Evolutionary conservation across 2,113 vertebrate species (phyloP), one percentile per base, ranked within the genome.

Genomic region (Etheostoma spectabile): DNA sequence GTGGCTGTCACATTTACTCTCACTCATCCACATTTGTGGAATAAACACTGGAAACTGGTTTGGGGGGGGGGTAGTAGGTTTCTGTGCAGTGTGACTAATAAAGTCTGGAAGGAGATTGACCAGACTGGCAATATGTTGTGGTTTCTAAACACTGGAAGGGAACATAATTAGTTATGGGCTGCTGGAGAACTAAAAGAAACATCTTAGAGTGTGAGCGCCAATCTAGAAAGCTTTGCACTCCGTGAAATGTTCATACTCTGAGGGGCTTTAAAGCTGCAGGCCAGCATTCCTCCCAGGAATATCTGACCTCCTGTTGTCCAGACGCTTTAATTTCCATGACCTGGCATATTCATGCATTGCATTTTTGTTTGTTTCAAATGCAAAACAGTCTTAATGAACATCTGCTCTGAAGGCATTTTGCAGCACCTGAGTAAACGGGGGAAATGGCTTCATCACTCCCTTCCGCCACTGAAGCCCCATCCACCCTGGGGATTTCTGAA

Each of bases 81-180:
- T 80, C 52, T 88, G 67, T 71, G 74, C 80, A 77, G 64, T 86
- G 83, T 92, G 91, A 92, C 88, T 91, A 90, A 93, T 88, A 77
- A 27, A 79, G 91, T 88, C 90, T 85, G 84, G 73, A 83, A 79
- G 84, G 85, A 83, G 86, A 88, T 22, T 61, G 82, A 91, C 80
- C 80, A 89, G 86, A 88, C 86, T 79, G 87, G 86, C 77, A 87
- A 85, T 90, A 91, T 90, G 90, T 82, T 89, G 89, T 70, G 82
- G 86, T 89, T 88, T 88, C 87, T 65, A 74, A 85, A 90, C 79
- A 84, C 68, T 76, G 68, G 70, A 86, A 77, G 57, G 80, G 81
- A 83, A 80, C 85, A 65, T 12, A 88, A 86, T 85, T 82, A 83
- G 84, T 80, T 51, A 49, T 84, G 69, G 79, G 78, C 45, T 61